Evolutionary conservation across 2,797 vertebrate genomes (phyloP).

Genomic region (Taenioides sp.): DNA sequence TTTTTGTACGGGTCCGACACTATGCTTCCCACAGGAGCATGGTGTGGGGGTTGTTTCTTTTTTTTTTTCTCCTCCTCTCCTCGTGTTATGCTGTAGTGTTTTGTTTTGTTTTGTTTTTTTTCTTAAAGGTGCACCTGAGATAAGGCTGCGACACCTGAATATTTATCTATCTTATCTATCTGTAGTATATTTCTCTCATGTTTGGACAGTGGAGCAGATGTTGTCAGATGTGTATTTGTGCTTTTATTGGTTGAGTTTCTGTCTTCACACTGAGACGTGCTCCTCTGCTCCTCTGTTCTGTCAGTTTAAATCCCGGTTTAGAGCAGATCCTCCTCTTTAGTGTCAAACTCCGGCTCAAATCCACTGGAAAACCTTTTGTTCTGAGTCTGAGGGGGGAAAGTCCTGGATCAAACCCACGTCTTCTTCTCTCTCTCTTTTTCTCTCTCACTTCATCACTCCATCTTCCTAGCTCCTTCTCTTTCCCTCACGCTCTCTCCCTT

Average conservation of each 20-base stretch:
- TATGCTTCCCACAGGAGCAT: too few species aligned
- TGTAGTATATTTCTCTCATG: not conserved
- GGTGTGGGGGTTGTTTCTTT: too few species aligned
- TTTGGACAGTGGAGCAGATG: not conserved
- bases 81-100: too few species aligned
- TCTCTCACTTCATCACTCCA: too few species aligned
- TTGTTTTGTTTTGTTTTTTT: too few species aligned
- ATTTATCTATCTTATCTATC: not conserved
- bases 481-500: too few species aligned
- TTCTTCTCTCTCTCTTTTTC: too few species aligned
- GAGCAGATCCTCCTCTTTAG: slow-evolving; percentile 43
- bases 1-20: too few species aligned
- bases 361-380: slow-evolving; percentile 56
- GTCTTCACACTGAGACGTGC: slow-evolving; percentile 15
- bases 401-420: slow-evolving; percentile 42
- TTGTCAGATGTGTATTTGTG: not conserved
- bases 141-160: too few species aligned
- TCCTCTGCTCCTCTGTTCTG: slow-evolving; percentile 10
- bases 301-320: slow-evolving; percentile 53
- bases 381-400: slow-evolving; percentile 29
- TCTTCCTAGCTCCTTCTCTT: too few species aligned
- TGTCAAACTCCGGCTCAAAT: slow-evolving; percentile 42
- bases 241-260: not conserved
- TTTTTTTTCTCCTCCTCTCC: too few species aligned
- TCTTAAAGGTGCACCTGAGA: too few species aligned